Base-by-base conservation (phyloP, 2,113 vertebrate species). In the Misgurnus anguillicaudatus region DNA sequence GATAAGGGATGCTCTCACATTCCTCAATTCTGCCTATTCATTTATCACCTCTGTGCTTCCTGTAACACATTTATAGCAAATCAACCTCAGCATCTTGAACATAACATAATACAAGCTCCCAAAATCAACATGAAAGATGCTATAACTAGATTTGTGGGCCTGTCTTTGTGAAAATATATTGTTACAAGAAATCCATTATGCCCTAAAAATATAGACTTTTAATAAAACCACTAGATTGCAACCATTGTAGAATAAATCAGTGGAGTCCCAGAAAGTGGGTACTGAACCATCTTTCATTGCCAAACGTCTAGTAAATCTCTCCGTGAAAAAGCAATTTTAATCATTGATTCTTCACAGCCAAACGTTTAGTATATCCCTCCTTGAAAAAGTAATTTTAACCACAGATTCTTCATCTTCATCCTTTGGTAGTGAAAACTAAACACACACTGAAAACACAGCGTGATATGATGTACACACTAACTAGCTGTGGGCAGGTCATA, bases 1-100 rank as follows among this genome's bases (percentile, higher is more conserved):
- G 80, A 86, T 86, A 86, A 86, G 76, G 38, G 80, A 78, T 77
- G 47, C 73, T 78, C 65, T 45, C 55, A 41, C 82, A 81, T 84
- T 79, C 79, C 67, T 72, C 55, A 66, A 36, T 47, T 57, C 21
- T 60, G 73, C 51, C 65, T 69, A 48, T 76, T 81, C 75, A 72
- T 83, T 79, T 80, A 58, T 47, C 41, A 45, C 66, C 62, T 60
- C 51, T 63, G 21, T 70, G 72, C 21, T 42, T 73, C 21, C 72
- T 74, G 31, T 31, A 64, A 47, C 38, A 77, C 8, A 39, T 57
- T 58, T 62, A 79, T 14, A 74, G 36, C 62, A 70, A 39, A 38
- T 75, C 60, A 60, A 67, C 3, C 11, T 31, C 58, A 70, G 73
- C 57, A 63, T 24, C 48, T 60, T 58, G 48, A 19, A 11, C 45